Evolutionary conservation across 2,797 vertebrate species (phyloP), one percentile per base, ranked within the genome.

Genomic region (Merluccius polli): DNA sequence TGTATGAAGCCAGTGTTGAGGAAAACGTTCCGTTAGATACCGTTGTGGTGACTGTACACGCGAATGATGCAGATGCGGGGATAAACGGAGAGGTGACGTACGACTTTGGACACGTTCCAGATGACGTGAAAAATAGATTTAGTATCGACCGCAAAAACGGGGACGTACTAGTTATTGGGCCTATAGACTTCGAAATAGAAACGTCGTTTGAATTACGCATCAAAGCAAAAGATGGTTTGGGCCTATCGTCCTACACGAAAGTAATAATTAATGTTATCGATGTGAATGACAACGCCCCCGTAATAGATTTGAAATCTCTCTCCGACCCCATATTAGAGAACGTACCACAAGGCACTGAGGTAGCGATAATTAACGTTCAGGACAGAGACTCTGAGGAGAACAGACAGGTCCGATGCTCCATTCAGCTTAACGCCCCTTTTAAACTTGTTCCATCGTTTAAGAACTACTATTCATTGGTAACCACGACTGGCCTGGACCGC

Each of bases 211-310:
- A 94, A 82, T 79, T 93, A 30, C 83, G 84, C 69, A 81, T 93
- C 24, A 83, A 92, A 85, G 90, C 87, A n/a, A 90, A 88, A 70
- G 92, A 93, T 76, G 87, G 89, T 3, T 77, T 82, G 13, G 92
- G 89, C 13, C 83, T 91, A 11, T 70, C 89, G 13, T 86, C 90
- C 29, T 88, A 70, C 78, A 78, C 87, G n/a, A 91, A 88, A 44
- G 29, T 94, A 27, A 41, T 91, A 3, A 73, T 93, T 30, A 84
- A 86, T 16, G 73, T 94, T 79, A 13, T 81, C 13, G 93, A 94
- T 82, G 79, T 92, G 30, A 94, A 94, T 83, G 93, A 94, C 63
- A 90, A 90, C 76, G 65, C 79, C 2, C 88, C 88, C 2, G 81
- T 82, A 2, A 79, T 89, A 35, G 33, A 83, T 11, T 12, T 91